Conservation (phyloP, 2,888 invertebrate species). For the Hydropsyche betteni region DNA sequence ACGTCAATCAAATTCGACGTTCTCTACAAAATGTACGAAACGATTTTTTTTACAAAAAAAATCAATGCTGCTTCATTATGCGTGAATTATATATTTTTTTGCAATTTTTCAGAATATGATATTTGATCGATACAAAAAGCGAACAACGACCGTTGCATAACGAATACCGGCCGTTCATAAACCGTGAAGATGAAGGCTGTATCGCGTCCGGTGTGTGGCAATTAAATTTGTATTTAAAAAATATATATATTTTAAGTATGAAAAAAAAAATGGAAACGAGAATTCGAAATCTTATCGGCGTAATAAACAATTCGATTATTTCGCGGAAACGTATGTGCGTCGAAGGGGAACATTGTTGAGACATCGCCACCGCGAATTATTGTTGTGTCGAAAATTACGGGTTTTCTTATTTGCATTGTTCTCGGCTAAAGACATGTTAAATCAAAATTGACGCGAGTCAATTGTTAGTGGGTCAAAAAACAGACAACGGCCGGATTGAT, state of each 20-base stretch:
- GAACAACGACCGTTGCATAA: conserved; percentile 1
- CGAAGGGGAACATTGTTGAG: conserved; percentile 13
- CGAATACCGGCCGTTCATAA: conserved; percentile 18
- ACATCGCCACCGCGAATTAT: too few species aligned
- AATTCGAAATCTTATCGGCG: conserved; percentile 24
- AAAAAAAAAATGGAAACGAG: conserved; percentile 6
- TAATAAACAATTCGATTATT: conserved; percentile 13
- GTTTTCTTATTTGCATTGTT: too few species aligned
- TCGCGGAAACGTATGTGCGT: conserved; percentile 24
- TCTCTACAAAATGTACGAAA: too few species aligned
- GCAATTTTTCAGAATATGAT: not conserved
- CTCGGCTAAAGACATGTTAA: too few species aligned
- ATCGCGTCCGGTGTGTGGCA: conserved; percentile 32
- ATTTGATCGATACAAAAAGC: too few species aligned
- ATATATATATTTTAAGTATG: not conserved
- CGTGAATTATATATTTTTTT: conserved; percentile 5
- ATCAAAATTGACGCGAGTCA: too few species aligned
- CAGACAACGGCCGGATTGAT: too few species aligned
- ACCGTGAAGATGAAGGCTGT: conserved; percentile 40
- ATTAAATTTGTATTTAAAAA: conserved; percentile 14
- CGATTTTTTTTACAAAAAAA: too few species aligned
- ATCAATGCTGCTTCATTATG: not conserved
- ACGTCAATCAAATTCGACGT: too few species aligned
- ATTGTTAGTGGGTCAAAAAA: too few species aligned
- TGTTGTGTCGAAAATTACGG: too few species aligned